Evolutionary conservation across 2,113 vertebrate species (phyloP), one percentile per base, ranked within the genome.

Genomic region (Dascyllus trimaculatus): DNA sequence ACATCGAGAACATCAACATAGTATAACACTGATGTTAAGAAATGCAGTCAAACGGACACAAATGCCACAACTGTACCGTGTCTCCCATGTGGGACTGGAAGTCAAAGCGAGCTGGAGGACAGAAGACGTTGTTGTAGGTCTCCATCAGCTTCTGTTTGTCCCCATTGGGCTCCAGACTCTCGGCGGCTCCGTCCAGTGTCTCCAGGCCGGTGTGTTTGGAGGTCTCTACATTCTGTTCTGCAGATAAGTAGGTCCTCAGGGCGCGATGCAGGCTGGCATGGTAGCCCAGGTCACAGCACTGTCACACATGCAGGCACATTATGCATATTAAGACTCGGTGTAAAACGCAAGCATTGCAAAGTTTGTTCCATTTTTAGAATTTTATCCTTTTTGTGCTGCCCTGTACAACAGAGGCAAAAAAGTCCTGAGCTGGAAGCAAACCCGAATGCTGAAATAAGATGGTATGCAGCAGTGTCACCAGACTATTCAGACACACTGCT

Each of bases 71-170:
- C 32, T 15, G 11, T 80, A 99, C 98, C 96, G 93, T 96, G 60
- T 99, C 98, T 18, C 98, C 98, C 98, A 99, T 99, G 68, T 99
- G 98, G 0, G 98, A 98, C 94, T 99, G 98, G 90, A 99, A 99
- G 84, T 99, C 98, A 24, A 99, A 99, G 87, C 97, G 97, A 93
- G 97, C 95, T 5, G 98, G 98, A 0, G 97, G 98, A 25, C 98
- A 99, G 95, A 99, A 99, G 89, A 99, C 96, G 0, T 95, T 99
- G 93, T 99, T 99, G 95, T 98, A 98, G 93, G 97, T 97, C 94
- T 99, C 98, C 97, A 99, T 99, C 73, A 99, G 95, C 61, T 96
- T 96, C 87, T 99, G 98, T 87, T 99, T 99, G 89, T 99, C 98
- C 1, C 96, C 96, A 73, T 95, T 96, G 88, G 98, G 95, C 45